Conservation (phyloP, 2,888 invertebrate species). For the Sicus ferrugineus region DNA sequence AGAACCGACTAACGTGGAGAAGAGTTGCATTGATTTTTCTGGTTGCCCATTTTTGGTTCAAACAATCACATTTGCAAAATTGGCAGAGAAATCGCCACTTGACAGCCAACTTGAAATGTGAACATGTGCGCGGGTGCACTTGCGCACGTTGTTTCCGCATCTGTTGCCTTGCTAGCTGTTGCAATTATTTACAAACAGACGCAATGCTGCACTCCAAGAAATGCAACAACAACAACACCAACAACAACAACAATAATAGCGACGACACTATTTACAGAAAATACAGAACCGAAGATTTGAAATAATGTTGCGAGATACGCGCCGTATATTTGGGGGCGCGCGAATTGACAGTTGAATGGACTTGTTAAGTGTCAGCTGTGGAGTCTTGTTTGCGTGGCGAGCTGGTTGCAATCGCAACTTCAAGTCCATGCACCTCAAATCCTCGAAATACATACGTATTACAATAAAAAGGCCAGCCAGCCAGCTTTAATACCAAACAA, state of each 20-base stretch:
- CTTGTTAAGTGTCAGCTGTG: slow-evolving; percentile 27
- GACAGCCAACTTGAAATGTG: slow-evolving; percentile 20
- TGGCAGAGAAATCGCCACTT: slow-evolving; percentile 35
- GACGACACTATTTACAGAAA: not conserved
- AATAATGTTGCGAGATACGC: slow-evolving; percentile 24
- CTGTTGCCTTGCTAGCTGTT: not conserved
- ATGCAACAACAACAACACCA: not conserved
- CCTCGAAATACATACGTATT: no score
- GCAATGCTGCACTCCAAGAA: not conserved
- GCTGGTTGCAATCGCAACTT: not conserved
- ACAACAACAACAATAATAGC: not conserved
- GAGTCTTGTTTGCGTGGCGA: not conserved
- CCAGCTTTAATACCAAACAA: no score
- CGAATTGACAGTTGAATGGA: slow-evolving; percentile 33
- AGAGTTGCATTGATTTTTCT: slow-evolving; percentile 15
- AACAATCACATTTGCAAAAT: slow-evolving; percentile 45
- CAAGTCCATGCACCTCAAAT: no score
- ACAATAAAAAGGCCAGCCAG: no score
- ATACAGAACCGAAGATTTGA: slow-evolving; percentile 22
- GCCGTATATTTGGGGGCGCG: slow-evolving; percentile 9
- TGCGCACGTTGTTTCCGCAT: slow-evolving; percentile 20
- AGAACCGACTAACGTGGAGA: not conserved
- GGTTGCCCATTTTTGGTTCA: slow-evolving; percentile 40
- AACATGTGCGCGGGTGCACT: slow-evolving; percentile 34
- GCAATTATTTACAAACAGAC: not conserved